Percentiles rank a stretch among this genome's conserved stretches.
Conservation (phyloP, 2,888 invertebrate genomes). For the Thalpophila matura region DNA sequence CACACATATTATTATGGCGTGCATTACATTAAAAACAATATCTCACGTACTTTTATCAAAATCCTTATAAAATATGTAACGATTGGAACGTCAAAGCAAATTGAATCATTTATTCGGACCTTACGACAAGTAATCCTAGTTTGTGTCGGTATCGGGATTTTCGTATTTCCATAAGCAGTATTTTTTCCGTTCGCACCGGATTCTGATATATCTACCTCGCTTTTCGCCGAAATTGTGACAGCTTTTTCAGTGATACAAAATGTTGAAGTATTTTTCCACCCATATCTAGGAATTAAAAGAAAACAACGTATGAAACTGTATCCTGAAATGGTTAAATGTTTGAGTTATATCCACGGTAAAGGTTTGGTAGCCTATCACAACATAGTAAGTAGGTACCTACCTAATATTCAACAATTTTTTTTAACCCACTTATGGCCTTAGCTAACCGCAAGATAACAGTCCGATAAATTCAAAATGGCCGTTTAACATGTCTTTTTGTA, state of each 20-base stretch:
- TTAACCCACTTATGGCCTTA: no score
- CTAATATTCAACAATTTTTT: no score
- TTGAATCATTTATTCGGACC: conserved; percentile 72
- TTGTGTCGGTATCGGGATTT: conserved; percentile 69
- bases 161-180: conserved; percentile 70
- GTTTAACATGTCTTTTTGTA: no score
- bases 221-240: conserved; percentile 29
- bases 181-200: conserved; percentile 55
- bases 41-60: conserved; percentile 32
- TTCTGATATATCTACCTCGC: conserved; percentile 51
- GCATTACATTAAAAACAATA: conserved; percentile 6
- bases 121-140: conserved; percentile 68
- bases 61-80: conserved; percentile 55
- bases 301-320: conserved; percentile 31
- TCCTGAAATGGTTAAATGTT: no score
- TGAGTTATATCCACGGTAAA: no score
- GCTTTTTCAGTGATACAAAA: conserved; percentile 19
- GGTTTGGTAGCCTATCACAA: conserved; percentile 5
- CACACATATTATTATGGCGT: not conserved
- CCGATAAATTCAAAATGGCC: no score
- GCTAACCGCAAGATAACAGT: no score
- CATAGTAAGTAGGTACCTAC: no score
- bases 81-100: conserved; percentile 64
- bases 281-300: conserved; percentile 28
- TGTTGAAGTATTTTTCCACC: conserved; percentile 30